A percentile compares a stretch with the other conserved stretches of the same genome.
Conservation (phyloP, 2,113 vertebrate genomes). For the Pelvicachromis taeniatus region DNA sequence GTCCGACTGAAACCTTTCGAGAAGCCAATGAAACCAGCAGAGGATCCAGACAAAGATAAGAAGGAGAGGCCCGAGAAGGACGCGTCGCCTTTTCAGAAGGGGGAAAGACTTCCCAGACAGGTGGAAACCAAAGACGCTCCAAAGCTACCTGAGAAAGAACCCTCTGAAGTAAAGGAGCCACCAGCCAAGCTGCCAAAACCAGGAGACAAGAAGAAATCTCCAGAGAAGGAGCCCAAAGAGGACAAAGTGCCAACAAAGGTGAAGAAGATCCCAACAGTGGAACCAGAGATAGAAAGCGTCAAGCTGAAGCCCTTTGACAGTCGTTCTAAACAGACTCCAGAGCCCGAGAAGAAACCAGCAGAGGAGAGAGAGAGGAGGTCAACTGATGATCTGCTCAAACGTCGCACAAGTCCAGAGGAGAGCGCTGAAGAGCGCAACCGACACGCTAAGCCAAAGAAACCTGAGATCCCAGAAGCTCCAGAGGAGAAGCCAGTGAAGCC, state of each 20-base stretch:
- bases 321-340: slow-evolving; percentile 72
- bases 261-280: slow-evolving; percentile 61
- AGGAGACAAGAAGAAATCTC: slow-evolving; percentile 31
- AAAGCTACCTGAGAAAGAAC: slow-evolving; percentile 48
- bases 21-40: slow-evolving; percentile 52
- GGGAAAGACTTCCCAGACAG: slow-evolving; percentile 42
- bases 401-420: slow-evolving; percentile 31
- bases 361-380: slow-evolving; percentile 61
- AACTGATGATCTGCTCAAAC: slow-evolving; percentile 9
- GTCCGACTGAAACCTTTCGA: slow-evolving; percentile 74
- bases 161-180: slow-evolving; percentile 30
- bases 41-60: slow-evolving; percentile 66
- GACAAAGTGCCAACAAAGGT: slow-evolving; percentile 49
- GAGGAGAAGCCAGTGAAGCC: slow-evolving; percentile 63
- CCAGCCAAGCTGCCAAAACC: slow-evolving; percentile 32
- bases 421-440: slow-evolving; percentile 39
- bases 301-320: slow-evolving; percentile 68
- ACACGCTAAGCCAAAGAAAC: slow-evolving; percentile 28
- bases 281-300: slow-evolving; percentile 56
- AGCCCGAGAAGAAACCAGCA: slow-evolving; percentile 62
- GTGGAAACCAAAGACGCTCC: slow-evolving; percentile 50
- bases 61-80: slow-evolving; percentile 72
- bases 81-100: slow-evolving; percentile 47
- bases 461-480: slow-evolving; percentile 58
- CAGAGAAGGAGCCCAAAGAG: slow-evolving; percentile 57